phyloP scores from a whole-genome alignment of 92 coral and sea anemone genomes.

The Phenganax marumi region DNA sequence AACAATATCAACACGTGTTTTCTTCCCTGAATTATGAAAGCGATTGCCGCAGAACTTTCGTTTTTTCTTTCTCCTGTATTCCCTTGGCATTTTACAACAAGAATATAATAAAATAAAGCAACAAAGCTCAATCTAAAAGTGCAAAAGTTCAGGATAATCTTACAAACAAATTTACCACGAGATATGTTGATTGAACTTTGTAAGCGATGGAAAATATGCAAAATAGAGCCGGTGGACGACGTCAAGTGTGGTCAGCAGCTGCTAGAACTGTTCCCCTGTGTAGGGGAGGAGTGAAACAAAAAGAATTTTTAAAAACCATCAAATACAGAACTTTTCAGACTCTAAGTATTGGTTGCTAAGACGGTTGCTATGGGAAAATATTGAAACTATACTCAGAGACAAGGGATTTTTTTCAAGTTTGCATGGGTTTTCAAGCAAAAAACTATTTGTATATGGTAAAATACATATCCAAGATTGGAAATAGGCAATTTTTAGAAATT shows the following conservation, averaged over 20 bases:
- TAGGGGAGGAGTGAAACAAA: neutral
- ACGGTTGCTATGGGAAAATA: neutral
- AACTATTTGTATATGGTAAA: neutral
- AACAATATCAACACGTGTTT: too few species aligned
- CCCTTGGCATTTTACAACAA: slow-evolving; percentile 6
- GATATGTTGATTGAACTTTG: neutral
- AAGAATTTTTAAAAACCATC: neutral
- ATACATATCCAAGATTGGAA: neutral
- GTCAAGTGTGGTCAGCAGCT: neutral
- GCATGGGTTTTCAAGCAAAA: neutral
- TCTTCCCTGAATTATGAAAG: neutral
- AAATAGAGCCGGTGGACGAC: neutral
- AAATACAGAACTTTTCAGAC: neutral
- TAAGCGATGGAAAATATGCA: neutral
- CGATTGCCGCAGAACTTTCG: neutral
- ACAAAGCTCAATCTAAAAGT: too few species aligned
- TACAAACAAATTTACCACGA: neutral
- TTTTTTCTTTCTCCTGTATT: neutral
- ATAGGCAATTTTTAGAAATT: neutral
- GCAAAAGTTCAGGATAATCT: too few species aligned
- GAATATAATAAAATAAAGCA: neutral
- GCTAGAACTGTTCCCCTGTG: neutral
- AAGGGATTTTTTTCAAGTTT: neutral
- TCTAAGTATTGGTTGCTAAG: neutral
- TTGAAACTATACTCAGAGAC: neutral